These are phyloP conservation scores for Phalacrocorax pelagicus DNA, from an alignment of 2,113 vertebrate species.

Conservation along the genomic window DNA sequence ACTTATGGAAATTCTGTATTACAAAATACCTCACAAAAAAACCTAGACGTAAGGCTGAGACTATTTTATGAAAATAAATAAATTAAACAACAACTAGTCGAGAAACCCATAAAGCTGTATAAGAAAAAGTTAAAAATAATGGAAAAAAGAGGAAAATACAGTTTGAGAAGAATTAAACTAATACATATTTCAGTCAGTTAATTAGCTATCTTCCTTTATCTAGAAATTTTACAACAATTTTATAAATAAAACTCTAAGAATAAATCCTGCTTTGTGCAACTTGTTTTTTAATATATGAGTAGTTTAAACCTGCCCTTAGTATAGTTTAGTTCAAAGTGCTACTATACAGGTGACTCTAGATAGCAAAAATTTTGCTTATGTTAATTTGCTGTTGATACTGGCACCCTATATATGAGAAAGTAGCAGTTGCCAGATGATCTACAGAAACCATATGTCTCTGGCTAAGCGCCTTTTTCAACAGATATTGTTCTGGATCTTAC, in stretches of 20 bases:
- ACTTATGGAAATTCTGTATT: neutral
- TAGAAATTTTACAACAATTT: neutral
- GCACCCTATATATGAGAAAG: neutral
- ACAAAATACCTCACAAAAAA: neutral
- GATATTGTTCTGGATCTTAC: neutral
- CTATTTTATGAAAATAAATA: neutral
- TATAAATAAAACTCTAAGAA: neutral
- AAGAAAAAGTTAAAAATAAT: neutral
- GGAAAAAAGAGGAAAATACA: neutral
- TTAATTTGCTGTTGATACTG: neutral
- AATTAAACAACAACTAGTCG: fast-evolving
- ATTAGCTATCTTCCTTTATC: neutral
- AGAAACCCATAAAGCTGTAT: neutral
- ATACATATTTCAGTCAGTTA: neutral
- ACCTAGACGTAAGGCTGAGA: neutral
- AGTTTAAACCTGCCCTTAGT: neutral
- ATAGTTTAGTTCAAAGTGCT: neutral
- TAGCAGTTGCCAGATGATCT: neutral
- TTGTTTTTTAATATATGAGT: neutral
- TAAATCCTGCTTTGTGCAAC: neutral
- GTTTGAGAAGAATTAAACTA: neutral
- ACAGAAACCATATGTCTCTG: neutral
- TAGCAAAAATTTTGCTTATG: neutral
- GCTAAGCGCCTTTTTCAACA: neutral
- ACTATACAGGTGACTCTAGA: neutral